Percentiles rank a stretch among this genome's conserved stretches.
Conservation (phyloP, 2,113 vertebrate genomes). For the Rhinolophus sinicus region DNA sequence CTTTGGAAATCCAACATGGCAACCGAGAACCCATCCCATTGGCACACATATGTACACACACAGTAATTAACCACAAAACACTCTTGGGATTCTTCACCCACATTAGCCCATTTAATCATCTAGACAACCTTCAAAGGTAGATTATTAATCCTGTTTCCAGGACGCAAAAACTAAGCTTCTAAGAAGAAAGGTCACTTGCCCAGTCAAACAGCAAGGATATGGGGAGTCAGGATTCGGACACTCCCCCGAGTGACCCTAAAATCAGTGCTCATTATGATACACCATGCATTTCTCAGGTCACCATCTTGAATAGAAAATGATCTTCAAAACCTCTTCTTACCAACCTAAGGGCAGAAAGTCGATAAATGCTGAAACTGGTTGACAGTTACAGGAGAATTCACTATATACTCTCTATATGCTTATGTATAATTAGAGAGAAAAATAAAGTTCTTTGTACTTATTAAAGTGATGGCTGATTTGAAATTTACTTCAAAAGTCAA, state of each 20-base stretch:
- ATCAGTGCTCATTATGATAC: background rate
- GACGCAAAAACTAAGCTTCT: background rate
- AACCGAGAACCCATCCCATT: background rate
- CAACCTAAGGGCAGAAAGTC: background rate
- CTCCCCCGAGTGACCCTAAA: background rate
- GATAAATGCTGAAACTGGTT: background rate
- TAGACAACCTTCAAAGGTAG: background rate
- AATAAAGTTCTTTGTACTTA: background rate
- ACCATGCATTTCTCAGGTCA: background rate
- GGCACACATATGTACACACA: background rate
- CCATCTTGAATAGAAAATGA: background rate
- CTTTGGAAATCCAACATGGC: background rate
- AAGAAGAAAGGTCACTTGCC: background rate
- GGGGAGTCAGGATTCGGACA: background rate
- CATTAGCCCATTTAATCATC: background rate
- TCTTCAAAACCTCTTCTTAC: background rate
- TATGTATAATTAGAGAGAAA: background rate
- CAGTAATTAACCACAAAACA: background rate
- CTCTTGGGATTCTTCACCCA: background rate
- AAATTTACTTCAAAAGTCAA: background rate
- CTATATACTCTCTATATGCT: background rate
- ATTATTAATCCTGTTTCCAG: background rate
- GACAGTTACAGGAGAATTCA: background rate
- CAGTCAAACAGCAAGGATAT: background rate
- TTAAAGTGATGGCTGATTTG: background rate